These are phyloP conservation scores for Eupithecia inturbata DNA, from an alignment of 2,888 invertebrate species.

Conservation along the genomic window DNA sequence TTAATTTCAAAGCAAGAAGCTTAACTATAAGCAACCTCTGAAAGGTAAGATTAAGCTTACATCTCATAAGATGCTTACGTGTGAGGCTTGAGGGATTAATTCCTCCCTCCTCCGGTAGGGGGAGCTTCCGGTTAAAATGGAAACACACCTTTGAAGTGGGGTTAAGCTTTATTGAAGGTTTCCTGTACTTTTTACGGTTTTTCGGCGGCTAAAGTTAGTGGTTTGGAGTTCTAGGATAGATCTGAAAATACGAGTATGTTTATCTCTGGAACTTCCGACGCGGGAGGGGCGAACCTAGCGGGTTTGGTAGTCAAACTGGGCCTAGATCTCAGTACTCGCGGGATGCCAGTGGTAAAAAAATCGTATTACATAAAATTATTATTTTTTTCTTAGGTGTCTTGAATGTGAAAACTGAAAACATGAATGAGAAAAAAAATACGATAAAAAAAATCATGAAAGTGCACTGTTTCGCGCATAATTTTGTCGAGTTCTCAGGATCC, in stretches of 20 bases:
- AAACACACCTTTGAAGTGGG: slow-evolving; percentile 32
- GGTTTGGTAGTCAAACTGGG: too few relatives aligned
- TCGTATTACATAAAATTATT: too few relatives aligned
- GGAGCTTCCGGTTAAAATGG: slow-evolving; percentile 39
- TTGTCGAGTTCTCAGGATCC: too few relatives aligned
- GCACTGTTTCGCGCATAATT: too few relatives aligned
- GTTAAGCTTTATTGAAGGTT: background rate
- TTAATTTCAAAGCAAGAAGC: background rate
- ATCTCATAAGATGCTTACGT: slow-evolving; percentile 29
- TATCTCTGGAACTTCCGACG: background rate
- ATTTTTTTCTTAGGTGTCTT: too few relatives aligned
- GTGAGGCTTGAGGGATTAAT: slow-evolving; percentile 31
- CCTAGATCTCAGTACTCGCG: too few relatives aligned
- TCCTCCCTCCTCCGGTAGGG: slow-evolving; percentile 21
- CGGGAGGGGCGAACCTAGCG: too few relatives aligned
- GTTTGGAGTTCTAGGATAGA: background rate
- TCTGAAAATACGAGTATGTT: background rate
- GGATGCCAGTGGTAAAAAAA: too few relatives aligned
- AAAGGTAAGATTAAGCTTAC: slow-evolving; percentile 33
- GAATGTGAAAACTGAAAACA: too few relatives aligned
- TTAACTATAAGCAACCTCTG: slow-evolving; percentile 15
- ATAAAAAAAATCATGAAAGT: too few relatives aligned
- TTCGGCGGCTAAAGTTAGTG: background rate
- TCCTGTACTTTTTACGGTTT: background rate
- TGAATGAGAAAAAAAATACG: too few relatives aligned